A percentile compares a stretch with the other conserved stretches of the same genome.
These are phyloP conservation scores for Pogonocichla stellata DNA, from an alignment of 2,113 vertebrate genomes.

Conservation along the genomic window DNA sequence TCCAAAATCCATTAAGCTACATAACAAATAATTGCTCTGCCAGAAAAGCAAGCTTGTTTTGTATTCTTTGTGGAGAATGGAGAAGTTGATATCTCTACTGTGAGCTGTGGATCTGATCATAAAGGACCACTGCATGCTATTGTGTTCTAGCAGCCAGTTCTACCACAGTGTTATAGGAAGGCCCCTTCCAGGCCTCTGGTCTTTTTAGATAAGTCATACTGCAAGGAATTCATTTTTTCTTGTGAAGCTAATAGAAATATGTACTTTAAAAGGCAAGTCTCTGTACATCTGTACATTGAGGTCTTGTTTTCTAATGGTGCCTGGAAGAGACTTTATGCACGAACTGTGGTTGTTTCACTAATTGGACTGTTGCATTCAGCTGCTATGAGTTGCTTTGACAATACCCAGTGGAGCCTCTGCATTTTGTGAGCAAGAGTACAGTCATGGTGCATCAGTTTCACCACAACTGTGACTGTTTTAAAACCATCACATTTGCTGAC, in stretches of 20 bases:
- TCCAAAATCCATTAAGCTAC: not conserved
- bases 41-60: not conserved
- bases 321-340: constrained; percentile 24
- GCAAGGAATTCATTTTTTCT: not conserved
- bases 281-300: not conserved
- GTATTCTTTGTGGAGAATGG: not conserved
- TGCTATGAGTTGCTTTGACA: constrained; percentile 46
- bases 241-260: not conserved
- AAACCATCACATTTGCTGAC: constrained; percentile 13
- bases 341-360: constrained; percentile 45
- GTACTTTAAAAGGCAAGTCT: not conserved
- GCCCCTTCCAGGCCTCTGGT: not conserved
- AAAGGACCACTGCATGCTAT: not conserved
- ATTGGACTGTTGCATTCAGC: constrained; percentile 37
- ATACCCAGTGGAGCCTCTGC: constrained; percentile 9
- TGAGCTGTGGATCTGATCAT: not conserved
- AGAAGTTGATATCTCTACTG: not conserved
- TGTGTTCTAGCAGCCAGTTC: not conserved
- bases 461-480: not conserved
- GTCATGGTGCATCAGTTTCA: not conserved
- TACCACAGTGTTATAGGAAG: not conserved
- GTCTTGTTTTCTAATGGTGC: not conserved
- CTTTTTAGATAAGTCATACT: not conserved
- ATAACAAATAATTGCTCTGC: not conserved
- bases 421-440: not conserved